Evolutionary conservation across 92 coral and sea anemone genomes (phyloP).

Genomic region (Porites divaricata): DNA sequence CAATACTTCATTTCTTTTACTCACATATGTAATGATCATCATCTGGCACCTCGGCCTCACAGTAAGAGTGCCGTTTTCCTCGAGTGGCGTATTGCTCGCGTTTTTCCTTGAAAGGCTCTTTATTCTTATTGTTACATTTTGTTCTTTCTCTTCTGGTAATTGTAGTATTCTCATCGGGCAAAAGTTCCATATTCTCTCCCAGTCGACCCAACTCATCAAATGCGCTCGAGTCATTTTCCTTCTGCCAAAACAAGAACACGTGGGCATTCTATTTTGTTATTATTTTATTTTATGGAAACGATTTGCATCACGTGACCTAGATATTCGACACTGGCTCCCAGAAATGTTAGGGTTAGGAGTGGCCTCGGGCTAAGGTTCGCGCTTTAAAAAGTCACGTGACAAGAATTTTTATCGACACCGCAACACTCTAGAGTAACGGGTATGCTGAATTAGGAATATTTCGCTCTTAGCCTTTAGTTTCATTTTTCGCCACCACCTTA

Average conservation of each 20-base stretch:
- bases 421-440: too few species aligned
- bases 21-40: slow-evolving; percentile 90
- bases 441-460: too few species aligned
- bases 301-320: too few species aligned
- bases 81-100: slow-evolving; percentile 63
- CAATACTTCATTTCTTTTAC: background rate
- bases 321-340: too few species aligned
- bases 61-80: slow-evolving; percentile 49
- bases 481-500: too few species aligned
- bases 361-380: too few species aligned
- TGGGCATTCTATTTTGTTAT: background rate
- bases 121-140: background rate
- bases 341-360: too few species aligned
- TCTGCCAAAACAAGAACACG: background rate
- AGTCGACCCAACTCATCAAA: slow-evolving; percentile 63
- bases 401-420: too few species aligned
- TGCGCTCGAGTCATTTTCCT: slow-evolving; percentile 18
- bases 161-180: background rate
- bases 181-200: slow-evolving; percentile 35
- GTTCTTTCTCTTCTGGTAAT: slow-evolving; percentile 8
- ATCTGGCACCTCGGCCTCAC: slow-evolving; percentile 90
- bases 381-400: too few species aligned
- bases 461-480: too few species aligned
- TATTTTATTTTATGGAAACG: too few species aligned
- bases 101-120: slow-evolving; percentile 6